Base-by-base conservation (phyloP, 2,888 invertebrate species). In the Tetropium fuscum region DNA sequence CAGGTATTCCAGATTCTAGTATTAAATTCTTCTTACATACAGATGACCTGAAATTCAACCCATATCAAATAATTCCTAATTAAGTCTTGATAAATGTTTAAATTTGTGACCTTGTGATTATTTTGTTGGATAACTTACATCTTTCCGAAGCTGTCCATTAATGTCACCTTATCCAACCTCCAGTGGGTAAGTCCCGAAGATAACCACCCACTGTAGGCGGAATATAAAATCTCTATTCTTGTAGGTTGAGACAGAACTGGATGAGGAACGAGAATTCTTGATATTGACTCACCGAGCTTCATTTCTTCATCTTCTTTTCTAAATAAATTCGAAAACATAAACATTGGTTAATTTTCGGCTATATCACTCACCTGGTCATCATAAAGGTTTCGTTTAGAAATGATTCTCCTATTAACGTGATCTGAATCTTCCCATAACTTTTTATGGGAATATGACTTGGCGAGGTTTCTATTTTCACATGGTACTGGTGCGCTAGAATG, bases 181-280 rank as follows among this genome's bases (percentile, higher is more conserved):
- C 95, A 91, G 55, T 89, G 86, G 27, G 90, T 88, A 54, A 93
- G 84, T 1, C 94, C 95, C 13, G 92, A 93, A 20, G 92, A 92
- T 55, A 95, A 86, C 96, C 96, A 96, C 8, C 95, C 95, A 66
- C 91, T 91, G 83, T 95, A 95, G 0, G 93, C 93, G 4, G 91
- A 92, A 81, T 96, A 96, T 69, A 91, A 87, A 13, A 96, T 85
- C 75, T 92, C 88, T 0, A 91, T 87, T 19, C 88, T 87, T 48
- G 87, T 84, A 10, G 92, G 89, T 68, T 90, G 91, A 10, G 90
- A 87, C 60, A 95, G 83, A 15, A 91, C 91, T 0, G 95, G 95
- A 84, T 95, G 95, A 2, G 95, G 94, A 1, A 96, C 95, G 30
- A 95, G 84, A 63, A 96, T 92, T 76, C 91, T 88, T 3, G 92